Evolutionary conservation across 2,113 vertebrate genomes (phyloP), one percentile per base, ranked within the genome.

Genomic region (Sebastes fasciatus): DNA sequence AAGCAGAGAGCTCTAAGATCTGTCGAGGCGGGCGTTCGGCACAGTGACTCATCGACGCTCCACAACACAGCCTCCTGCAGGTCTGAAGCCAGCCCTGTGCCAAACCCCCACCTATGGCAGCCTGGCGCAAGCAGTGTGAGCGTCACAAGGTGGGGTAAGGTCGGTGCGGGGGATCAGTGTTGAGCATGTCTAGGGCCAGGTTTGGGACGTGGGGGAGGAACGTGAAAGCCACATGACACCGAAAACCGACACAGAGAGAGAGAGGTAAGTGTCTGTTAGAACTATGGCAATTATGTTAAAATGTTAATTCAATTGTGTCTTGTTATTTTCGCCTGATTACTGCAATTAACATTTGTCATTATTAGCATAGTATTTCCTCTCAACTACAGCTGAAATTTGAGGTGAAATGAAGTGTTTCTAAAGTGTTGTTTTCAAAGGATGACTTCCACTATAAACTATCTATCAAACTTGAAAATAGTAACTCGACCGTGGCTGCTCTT

Each of bases 21-120:
- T 68, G 66, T 68, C 1, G 21, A 68, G 66, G 66, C 66, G 10
- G 66, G 46, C 13, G 3, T 51, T 19, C 61, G 85, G 87, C 86
- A 82, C 62, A 21, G 77, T 90, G 91, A 93, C 83, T 93, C 91
- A 91, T 90, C 91, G 55, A 8, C 16, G 69, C 81, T 88, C 60
- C 71, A 78, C 81, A 86, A 89, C 82, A 73, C 81, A 74, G 82
- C 81, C 89, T 89, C 88, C 90, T 85, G 85, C 87, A 81, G 85
- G 73, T 90, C 86, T 84, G 82, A 71, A 68, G 64, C 34, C 79
- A 84, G 79, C 67, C 67, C 48, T 66, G 66, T 69, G 71, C 92
- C 77, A 74, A 34, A 69, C 60, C 69, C 73, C 66, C 60, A 70
- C 82, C 69, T 76, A 57, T 63, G 51, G 74, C 82, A 86, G 82